Percentiles rank a stretch among this genome's conserved stretches.
Evolutionary conservation across 2,888 invertebrate genomes (phyloP).

Genomic region (Labia minor): DNA sequence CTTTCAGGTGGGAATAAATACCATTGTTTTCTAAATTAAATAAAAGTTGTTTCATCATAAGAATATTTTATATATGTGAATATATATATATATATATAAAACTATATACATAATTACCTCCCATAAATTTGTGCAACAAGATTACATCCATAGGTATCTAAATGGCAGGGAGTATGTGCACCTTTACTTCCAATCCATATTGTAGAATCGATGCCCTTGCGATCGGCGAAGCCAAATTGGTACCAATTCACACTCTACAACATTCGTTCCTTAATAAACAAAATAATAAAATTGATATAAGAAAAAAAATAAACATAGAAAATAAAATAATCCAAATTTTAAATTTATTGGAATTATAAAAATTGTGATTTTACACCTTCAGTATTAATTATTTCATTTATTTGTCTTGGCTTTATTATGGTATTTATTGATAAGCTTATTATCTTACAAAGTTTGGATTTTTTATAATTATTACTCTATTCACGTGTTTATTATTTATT

Average conservation of each 20-base stretch:
- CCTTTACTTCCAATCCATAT: conserved; percentile 80
- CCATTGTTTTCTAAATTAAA: conserved; percentile 71
- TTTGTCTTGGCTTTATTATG: too few species aligned
- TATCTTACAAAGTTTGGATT: too few species aligned
- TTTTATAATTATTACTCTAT: too few species aligned
- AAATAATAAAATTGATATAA: conserved; percentile 9
- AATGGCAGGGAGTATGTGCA: conserved; percentile 88
- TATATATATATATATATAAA: too few species aligned
- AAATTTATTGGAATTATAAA: neutral
- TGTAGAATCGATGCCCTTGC: conserved; percentile 57
- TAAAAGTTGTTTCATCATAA: conserved; percentile 19
- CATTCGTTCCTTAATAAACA: conserved; percentile 22
- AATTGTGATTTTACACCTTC: too few species aligned
- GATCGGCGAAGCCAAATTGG: conserved; percentile 58
- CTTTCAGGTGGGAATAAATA: conserved; percentile 75
- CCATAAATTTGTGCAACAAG: conserved; percentile 81
- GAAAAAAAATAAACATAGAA: too few species aligned
- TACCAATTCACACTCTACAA: conserved; percentile 49
- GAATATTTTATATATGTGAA: too few species aligned
- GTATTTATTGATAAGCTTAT: too few species aligned
- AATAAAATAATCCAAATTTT: too few species aligned
- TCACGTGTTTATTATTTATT: too few species aligned
- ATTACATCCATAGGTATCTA: conserved; percentile 90
- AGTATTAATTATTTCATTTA: too few species aligned
- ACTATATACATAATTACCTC: conserved; percentile 43